Evolutionary conservation across 2,888 invertebrate genomes (phyloP), one percentile per base, ranked within the genome.

Genomic region (Trachelus tabidus): DNA sequence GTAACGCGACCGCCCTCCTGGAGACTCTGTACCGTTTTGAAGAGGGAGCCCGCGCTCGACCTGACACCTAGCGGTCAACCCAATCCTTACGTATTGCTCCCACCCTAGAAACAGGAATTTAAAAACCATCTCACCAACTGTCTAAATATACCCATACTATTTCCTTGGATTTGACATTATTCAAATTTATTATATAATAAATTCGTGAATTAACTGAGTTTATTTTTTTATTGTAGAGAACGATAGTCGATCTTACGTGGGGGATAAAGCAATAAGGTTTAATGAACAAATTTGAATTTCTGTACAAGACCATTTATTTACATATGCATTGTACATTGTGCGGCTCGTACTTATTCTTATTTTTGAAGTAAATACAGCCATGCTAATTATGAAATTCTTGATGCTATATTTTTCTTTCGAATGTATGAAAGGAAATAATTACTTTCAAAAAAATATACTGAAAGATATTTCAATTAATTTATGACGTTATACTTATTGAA

Each of bases 11-110:
- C 86, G 86, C 87, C 85, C 87, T 87, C 88, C 83, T 84, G 75
- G 85, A 86, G 85, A 85, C 87, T 87, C 86, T 82, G 85, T 84
- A 86, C 85, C 85, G 83, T 86, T 89, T 88, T 89, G 86, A 88
- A 34, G 35, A 30, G 74, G 34, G 30, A 35, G 74, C 56, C 77
- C 79, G 74, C 83, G 85, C 79, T 79, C 79, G 79, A 75, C 76
- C 82, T 85, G 88, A 81, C 83, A 81, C 78, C 86, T 83, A 74
- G 77, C 73, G 82, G 81, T 79, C 75, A 79, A 79, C 77, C 73
- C 74, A 69, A 68, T 73, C 73, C 73, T 77, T 78, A 56, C 68
- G 37, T 73, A 34, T 74, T 37, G 23, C 35, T 68, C 37, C 30
- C 73, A 76, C 73, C n/a, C n/a, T 4, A 34, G 68, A 23, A 30